These are phyloP conservation scores for Cantharis lateralis DNA, from an alignment of 2,888 invertebrate genomes.

Conservation along the genomic window DNA sequence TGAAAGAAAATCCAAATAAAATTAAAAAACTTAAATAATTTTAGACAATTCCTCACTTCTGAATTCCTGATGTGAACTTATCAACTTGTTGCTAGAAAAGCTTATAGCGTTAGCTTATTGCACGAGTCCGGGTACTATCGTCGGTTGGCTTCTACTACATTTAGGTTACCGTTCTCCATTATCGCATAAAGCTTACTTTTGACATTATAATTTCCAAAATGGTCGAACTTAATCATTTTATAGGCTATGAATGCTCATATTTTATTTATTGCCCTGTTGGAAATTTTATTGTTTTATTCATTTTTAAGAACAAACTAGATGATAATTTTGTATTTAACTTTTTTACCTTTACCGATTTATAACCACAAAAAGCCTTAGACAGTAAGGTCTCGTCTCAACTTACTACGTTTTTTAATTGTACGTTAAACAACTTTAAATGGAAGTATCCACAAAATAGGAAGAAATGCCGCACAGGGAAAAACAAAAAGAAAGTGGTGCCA, in stretches of 20 bases:
- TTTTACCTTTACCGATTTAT: constrained; percentile 27
- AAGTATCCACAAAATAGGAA: no score
- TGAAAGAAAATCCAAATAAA: neutral
- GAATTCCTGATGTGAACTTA: neutral
- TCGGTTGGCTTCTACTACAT: neutral
- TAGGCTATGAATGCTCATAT: neutral
- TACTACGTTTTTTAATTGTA: no score
- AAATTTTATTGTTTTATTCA: neutral
- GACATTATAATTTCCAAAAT: neutral
- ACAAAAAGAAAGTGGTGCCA: no score
- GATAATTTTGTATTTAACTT: constrained; percentile 36
- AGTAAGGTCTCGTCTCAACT: no score
- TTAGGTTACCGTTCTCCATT: neutral
- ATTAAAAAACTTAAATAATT: neutral
- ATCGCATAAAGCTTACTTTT: constrained; percentile 1
- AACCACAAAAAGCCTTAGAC: no score
- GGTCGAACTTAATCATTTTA: neutral
- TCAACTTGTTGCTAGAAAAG: constrained; percentile 3
- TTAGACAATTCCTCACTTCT: neutral
- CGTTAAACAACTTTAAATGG: no score
- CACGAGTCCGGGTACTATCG: neutral
- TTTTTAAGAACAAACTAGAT: neutral
- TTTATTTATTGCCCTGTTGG: neutral
- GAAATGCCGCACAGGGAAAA: no score
- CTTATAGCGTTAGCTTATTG: neutral